Conservation (phyloP, 1,140 invertebrate genomes). For the Micrasema minimum region DNA sequence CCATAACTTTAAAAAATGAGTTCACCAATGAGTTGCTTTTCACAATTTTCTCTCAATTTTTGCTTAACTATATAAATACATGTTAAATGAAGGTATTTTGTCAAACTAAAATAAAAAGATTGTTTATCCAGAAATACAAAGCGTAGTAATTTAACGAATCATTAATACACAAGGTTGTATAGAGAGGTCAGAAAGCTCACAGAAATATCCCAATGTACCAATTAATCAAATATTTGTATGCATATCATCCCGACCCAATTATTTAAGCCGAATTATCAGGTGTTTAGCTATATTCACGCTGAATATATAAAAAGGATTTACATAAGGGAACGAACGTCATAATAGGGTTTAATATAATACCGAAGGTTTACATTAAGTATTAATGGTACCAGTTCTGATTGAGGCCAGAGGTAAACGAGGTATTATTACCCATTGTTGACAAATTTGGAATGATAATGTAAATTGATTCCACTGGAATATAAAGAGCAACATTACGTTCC, state of each 20-base stretch:
- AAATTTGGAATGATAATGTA: conserved; percentile 12
- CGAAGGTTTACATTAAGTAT: conserved; percentile 25
- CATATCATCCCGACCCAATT: background rate
- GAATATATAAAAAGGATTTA: conserved; percentile 5
- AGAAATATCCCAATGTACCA: too few species aligned
- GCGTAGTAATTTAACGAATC: too few species aligned
- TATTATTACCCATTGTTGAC: conserved; percentile 27
- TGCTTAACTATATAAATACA: too few species aligned
- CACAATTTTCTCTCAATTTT: too few species aligned
- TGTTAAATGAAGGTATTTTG: too few species aligned
- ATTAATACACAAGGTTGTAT: too few species aligned
- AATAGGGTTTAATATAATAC: conserved; percentile 22
- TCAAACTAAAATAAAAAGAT: too few species aligned
- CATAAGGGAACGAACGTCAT: conserved; percentile 18
- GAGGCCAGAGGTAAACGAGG: conserved; percentile 10
- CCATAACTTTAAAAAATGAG: too few species aligned
- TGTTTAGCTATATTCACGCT: conserved; percentile 8
- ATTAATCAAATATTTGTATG: background rate
- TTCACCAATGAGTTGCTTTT: too few species aligned
- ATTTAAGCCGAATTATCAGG: conserved; percentile 7
- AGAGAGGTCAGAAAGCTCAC: too few species aligned
- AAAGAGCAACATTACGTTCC: conserved; percentile 14
- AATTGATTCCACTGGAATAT: conserved; percentile 14
- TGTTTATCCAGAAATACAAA: too few species aligned
- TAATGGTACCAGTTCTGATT: conserved; percentile 7